Conservation (phyloP, 2,888 invertebrate genomes). For the Sepiola atlantica region DNA sequence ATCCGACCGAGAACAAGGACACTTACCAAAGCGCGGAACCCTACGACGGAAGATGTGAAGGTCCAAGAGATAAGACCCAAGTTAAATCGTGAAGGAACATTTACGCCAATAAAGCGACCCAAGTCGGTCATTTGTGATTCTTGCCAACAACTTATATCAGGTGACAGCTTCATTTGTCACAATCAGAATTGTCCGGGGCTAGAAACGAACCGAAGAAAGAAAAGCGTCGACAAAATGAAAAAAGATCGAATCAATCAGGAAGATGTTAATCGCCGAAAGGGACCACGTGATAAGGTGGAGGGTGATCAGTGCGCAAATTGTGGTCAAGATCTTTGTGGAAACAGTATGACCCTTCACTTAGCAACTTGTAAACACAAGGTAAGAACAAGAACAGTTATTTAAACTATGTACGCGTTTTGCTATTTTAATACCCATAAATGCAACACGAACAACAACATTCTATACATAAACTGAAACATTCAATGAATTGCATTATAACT, state of each 20-base stretch:
- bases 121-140: not conserved
- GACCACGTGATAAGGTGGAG: not conserved
- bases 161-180: not conserved
- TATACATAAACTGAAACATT: too few relatives aligned
- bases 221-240: not conserved
- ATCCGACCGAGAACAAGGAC: not conserved
- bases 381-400: not conserved
- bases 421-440: not conserved
- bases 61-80: slow-evolving; percentile 78
- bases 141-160: not conserved
- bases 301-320: slow-evolving; percentile 79
- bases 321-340: slow-evolving; percentile 81
- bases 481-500: too few relatives aligned
- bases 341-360: slow-evolving; percentile 80
- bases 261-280: not conserved
- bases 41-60: slow-evolving; percentile 73
- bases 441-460: not conserved
- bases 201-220: not conserved
- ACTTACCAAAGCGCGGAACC: slow-evolving; percentile 57
- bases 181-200: not conserved
- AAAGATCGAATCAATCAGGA: not conserved
- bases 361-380: slow-evolving; percentile 63
- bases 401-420: not conserved
- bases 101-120: not conserved
- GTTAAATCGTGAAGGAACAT: slow-evolving; percentile 45